Evolutionary conservation across 2,888 invertebrate species (phyloP), one percentile per base, ranked within the genome.

Genomic region (Eilema depressum): DNA sequence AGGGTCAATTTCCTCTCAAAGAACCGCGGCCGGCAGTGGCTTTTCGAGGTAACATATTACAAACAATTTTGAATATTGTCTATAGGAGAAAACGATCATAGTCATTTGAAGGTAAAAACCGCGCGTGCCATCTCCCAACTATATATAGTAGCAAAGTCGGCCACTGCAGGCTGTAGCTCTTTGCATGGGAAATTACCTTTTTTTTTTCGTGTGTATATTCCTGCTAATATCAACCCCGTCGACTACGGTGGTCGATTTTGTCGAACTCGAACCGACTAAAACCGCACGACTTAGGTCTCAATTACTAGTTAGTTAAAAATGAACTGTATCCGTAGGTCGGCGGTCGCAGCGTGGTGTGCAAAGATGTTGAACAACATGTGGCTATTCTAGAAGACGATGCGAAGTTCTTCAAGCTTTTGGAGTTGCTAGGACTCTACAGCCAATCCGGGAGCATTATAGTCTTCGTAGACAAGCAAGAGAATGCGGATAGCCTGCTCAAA

Each of bases 401-500:
- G 59, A 99, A 99, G 90, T 99, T 99, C 95, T 97, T 99, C 85
- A 99, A 99, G 92, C 96, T 99, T 0, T 94, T 99, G 14, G 99
- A 99, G 91, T 95, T 99, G n/a, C 96, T 99, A n/a, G 99, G 99
- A 0, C 95, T 98, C 65, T 99, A 98, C 93, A 98, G 98, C 53
- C 97, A 98, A 87, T 96, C 97, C 85, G 99, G 99, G 63, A 98
- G 98, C 88, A 98, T 98, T 65, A 98, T 99, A 81, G 98, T 99
- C 41, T 99, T 99, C 91, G 99, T 99, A 14, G 99, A 99, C 89
- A 99, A 99, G 87, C 99, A 99, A 92, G 99, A 99, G 91, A 98
- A 99, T 87, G 99, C 99, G 0, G 99, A 99, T 89, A 98, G 98
- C 37, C 93, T 99, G 26, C 94, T 99, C 61, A 98, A 99, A 87